Evolutionary conservation across 2,113 vertebrate species (phyloP), one percentile per base, ranked within the genome.

Genomic region (Anser brachyrhynchus): DNA sequence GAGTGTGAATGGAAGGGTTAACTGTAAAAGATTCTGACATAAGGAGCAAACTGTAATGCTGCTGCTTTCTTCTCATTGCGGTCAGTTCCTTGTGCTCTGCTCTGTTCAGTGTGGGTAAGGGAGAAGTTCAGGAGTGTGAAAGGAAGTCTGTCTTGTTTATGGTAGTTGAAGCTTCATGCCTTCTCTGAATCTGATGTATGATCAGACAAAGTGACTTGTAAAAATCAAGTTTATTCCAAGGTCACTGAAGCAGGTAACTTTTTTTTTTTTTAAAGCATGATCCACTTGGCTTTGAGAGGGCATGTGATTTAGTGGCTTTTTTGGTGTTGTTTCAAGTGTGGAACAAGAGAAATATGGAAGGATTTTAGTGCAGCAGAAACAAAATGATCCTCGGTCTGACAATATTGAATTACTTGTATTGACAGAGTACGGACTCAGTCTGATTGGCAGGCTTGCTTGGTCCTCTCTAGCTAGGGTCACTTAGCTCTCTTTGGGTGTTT

Each of bases 181-280:
- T 44, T 78, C 52, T 67, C 52, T 87, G 61, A 46, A 9, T 37
- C 49, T 65, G 61, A 84, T 17, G 3, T 61, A 7, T 37, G 70
- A 33, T 62, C 44, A 39, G n/a, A 29, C 15, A 13, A 52, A 52
- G 51, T 52, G 51, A 52, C 31, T 93, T 57, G 14, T 70, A 61
- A n/a, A 95, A 73, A 73, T n/a, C 11, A 18, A n/a, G 28, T 94
- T 85, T 80, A 52, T 93, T 88, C 93, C 31, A 64, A 70, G 58
- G 52, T 90, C 59, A 54, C 26, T 55, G 35, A 79, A 94, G 54
- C 44, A 66, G 67, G 39, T 66, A 3, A 8, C 11, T 71, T 58
- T 64, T 37, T 73, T 33, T 41, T 57, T 26, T 55, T 81, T 28
- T 2, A 55, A 91, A 72, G 49, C 9, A 23, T 22, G 23, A 82